Percentiles rank a stretch among this genome's conserved stretches.
These are phyloP conservation scores for Pharmacophagus antenor DNA, from an alignment of 2,888 invertebrate genomes.

Conservation along the genomic window DNA sequence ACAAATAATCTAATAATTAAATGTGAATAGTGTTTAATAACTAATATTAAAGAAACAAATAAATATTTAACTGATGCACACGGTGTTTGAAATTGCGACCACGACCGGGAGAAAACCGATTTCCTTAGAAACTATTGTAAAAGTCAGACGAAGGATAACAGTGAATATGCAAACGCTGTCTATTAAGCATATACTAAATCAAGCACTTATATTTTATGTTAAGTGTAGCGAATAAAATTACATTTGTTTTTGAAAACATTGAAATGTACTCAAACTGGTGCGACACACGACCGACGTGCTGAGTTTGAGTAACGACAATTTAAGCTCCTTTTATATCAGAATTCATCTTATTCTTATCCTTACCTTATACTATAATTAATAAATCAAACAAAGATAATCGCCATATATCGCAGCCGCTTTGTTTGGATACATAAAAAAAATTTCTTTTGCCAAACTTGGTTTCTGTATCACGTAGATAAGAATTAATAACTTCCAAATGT, in stretches of 20 bases:
- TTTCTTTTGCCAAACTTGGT: too few species aligned
- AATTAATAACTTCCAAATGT: too few species aligned
- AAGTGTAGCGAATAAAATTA: background rate
- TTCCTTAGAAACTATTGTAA: background rate
- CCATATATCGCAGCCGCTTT: background rate
- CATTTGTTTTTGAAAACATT: background rate
- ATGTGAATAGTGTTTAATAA: background rate
- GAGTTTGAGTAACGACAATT: background rate
- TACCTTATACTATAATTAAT: background rate
- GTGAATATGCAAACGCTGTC: background rate
- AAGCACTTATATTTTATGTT: background rate
- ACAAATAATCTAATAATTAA: background rate
- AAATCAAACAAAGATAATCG: background rate
- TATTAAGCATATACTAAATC: background rate
- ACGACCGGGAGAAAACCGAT: background rate
- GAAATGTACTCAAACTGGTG: constrained; percentile 8
- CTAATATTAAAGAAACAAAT: background rate
- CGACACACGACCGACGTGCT: background rate
- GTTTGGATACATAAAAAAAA: background rate
- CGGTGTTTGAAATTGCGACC: constrained; percentile 5
- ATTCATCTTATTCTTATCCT: background rate
- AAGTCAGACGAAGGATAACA: background rate
- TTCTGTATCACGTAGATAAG: too few species aligned
- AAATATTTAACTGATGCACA: background rate
- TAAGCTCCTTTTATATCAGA: constrained; percentile 3